These are phyloP conservation scores for Fragum fragum DNA, from an alignment of 2,888 invertebrate species.

Conservation along the genomic window DNA sequence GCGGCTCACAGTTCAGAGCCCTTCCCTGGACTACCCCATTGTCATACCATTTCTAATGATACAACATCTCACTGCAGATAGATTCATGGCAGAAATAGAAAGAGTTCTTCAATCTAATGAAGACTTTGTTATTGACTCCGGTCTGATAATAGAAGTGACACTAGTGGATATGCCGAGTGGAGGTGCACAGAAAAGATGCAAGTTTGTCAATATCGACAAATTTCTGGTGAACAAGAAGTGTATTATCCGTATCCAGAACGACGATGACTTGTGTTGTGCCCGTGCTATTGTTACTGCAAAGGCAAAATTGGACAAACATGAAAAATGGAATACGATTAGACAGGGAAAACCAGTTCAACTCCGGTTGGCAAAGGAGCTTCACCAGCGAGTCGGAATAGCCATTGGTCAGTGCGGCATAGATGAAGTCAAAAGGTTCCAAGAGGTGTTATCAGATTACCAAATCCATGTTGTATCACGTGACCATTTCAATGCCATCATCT, in stretches of 20 bases:
- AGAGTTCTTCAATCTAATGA: conserved; percentile 38
- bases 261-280: conserved; percentile 55
- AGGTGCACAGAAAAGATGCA: conserved; percentile 26
- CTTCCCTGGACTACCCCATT: conserved; percentile 49
- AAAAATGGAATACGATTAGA: conserved; percentile 39
- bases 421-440: conserved; percentile 51
- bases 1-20: conserved; percentile 37
- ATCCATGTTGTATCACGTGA: conserved; percentile 47
- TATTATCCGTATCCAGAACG: conserved; percentile 46
- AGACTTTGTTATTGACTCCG: conserved; percentile 41
- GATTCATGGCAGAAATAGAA: conserved; percentile 43
- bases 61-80: conserved; percentile 19
- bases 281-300: conserved; percentile 55
- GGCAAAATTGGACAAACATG: conserved; percentile 42
- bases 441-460: conserved; percentile 42
- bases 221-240: conserved; percentile 34
- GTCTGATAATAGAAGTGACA: conserved; percentile 41
- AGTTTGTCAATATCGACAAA: conserved; percentile 45
- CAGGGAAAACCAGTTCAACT: conserved; percentile 34
- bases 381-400: conserved; percentile 35
- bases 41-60: conserved; percentile 27
- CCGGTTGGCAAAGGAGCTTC: conserved; percentile 37
- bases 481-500: conserved; percentile 52
- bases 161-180: conserved; percentile 40
- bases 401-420: conserved; percentile 47